Conservation (phyloP, 2,888 invertebrate species). For the Drosophila picticornis region DNA sequence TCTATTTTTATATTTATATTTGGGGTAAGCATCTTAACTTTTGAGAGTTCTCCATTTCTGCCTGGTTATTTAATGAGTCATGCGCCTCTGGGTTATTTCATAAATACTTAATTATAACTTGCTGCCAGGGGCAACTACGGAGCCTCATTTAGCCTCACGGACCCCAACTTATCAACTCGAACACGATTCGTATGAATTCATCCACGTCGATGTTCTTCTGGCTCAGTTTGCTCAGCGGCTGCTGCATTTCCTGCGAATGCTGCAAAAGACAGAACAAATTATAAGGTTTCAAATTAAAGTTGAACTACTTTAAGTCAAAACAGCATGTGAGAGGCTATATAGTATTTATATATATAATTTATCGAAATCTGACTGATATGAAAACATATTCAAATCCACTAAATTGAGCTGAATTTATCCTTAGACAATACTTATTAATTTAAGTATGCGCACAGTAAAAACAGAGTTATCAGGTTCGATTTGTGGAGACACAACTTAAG, state of each 20-base stretch:
- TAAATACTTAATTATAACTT: constrained; percentile 61
- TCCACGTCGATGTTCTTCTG: constrained; percentile 72
- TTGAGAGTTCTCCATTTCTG: constrained; percentile 2
- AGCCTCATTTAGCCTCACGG: constrained; percentile 47
- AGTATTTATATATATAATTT: not conserved
- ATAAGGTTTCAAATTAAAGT: not conserved
- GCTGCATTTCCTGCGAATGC: constrained; percentile 62
- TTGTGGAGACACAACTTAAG: too few species aligned
- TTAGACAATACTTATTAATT: too few species aligned
- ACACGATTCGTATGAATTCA: constrained; percentile 69
- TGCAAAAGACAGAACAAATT: constrained; percentile 25
- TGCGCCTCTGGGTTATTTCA: constrained; percentile 38
- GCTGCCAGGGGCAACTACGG: constrained; percentile 31
- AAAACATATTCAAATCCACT: too few species aligned
- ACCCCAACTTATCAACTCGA: constrained; percentile 78
- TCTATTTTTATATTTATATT: not conserved
- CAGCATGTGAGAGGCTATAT: not conserved
- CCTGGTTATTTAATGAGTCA: constrained; percentile 48
- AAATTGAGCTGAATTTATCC: too few species aligned
- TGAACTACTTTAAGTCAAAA: not conserved
- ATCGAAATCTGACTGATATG: not conserved
- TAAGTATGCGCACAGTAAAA: too few species aligned
- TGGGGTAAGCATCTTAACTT: constrained; percentile 56
- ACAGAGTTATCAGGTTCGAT: too few species aligned
- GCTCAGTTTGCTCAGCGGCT: constrained; percentile 54